phyloP scores from a whole-genome alignment of 1,140 invertebrate species.

The Caerostris extrusa region DNA sequence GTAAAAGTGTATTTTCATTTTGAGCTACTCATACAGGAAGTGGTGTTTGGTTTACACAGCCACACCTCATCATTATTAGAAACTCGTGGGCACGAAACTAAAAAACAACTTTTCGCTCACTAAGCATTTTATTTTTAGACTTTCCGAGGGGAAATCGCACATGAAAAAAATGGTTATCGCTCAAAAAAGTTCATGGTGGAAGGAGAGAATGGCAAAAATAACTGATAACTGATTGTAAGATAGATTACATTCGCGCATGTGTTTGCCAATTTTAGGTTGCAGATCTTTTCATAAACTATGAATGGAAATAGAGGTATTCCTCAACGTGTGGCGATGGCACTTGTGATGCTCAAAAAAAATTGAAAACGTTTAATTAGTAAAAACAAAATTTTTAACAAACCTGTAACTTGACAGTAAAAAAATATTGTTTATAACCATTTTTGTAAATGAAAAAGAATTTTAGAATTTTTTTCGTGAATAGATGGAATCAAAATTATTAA shows the following conservation, averaged over 20 bases:
- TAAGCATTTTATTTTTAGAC: conserved; percentile 25
- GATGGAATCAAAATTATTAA: no score
- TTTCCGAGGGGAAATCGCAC: neutral
- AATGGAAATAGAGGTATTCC: no score
- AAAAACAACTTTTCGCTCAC: conserved; percentile 2
- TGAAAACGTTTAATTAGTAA: no score
- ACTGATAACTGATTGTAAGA: neutral
- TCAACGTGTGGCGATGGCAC: no score
- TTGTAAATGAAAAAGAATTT: no score
- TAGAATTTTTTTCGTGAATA: no score
- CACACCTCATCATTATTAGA: conserved; percentile 46
- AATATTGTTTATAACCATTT: no score
- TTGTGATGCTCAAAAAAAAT: no score
- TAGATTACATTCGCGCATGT: neutral
- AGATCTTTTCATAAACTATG: no score
- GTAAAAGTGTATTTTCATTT: conserved; percentile 23
- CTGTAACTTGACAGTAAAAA: no score
- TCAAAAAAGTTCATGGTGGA: neutral
- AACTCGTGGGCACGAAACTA: neutral
- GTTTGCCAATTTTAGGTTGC: neutral
- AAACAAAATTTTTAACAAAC: no score
- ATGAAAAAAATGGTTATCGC: neutral
- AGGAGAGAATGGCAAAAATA: neutral
- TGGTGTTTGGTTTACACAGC: conserved; percentile 4
- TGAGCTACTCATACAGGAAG: conserved; percentile 46